Percentiles rank a stretch among this genome's conserved stretches.
phyloP scores from a whole-genome alignment of 2,113 vertebrate genomes.

The Mionectes macconnelli region DNA sequence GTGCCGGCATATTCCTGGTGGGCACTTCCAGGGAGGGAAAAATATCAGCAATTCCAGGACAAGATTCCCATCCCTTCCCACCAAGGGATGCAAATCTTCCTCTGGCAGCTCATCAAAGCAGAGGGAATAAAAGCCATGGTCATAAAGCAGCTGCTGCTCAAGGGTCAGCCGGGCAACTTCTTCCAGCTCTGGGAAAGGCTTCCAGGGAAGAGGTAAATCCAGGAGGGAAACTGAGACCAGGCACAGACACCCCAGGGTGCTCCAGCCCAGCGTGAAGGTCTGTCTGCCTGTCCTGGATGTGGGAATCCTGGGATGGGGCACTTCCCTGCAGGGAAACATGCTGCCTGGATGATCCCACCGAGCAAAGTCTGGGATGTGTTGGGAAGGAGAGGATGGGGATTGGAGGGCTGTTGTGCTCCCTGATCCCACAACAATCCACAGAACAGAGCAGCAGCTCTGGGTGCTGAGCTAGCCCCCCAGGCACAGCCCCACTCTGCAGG shows the following conservation, averaged over 20 bases:
- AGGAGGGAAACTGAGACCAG: neutral
- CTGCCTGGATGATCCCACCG: neutral
- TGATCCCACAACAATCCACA: neutral
- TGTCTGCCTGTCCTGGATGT: neutral
- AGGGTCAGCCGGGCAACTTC: neutral
- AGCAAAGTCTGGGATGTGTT: neutral
- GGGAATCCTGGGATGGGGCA: accelerated
- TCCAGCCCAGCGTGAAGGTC: neutral
- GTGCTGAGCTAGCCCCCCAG: neutral
- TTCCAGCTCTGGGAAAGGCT: neutral
- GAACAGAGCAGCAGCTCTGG: neutral
- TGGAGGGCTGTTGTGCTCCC: neutral
- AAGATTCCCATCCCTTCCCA: neutral
- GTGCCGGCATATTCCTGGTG: accelerated
- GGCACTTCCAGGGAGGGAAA: neutral
- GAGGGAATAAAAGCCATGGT: neutral
- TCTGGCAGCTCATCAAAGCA: neutral
- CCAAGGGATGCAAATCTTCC: neutral
- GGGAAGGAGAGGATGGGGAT: neutral
- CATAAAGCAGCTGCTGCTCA: neutral
- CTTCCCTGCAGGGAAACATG: accelerated
- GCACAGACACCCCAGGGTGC: neutral
- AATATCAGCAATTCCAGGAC: neutral
- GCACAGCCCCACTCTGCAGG: neutral
- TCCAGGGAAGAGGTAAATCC: neutral